These are phyloP conservation scores for Melanocharis versteri DNA, from an alignment of 2,113 vertebrate species.

Conservation along the genomic window DNA sequence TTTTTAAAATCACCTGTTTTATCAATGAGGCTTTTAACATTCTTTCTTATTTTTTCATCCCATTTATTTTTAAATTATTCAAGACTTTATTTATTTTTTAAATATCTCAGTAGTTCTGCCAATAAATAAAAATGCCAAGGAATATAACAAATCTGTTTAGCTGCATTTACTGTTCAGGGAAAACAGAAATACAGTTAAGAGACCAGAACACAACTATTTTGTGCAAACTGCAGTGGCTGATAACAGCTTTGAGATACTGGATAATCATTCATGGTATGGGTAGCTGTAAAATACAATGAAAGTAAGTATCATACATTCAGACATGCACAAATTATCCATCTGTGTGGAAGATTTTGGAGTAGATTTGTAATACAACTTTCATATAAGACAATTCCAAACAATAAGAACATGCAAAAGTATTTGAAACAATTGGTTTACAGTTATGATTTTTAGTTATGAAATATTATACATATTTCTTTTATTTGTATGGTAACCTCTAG, in stretches of 20 bases:
- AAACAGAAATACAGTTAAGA: constrained; percentile 27
- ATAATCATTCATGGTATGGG: constrained; percentile 1
- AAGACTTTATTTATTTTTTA: neutral
- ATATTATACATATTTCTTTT: neutral
- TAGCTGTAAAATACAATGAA: constrained; percentile 39
- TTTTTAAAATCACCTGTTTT: neutral
- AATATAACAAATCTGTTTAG: constrained; percentile 18
- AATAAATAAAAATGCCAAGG: neutral
- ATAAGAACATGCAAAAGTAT: neutral
- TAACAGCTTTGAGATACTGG: constrained; percentile 14
- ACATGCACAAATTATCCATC: constrained; percentile 27
- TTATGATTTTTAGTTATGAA: neutral
- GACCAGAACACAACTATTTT: neutral
- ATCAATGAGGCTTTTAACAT: neutral
- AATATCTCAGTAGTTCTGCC: neutral
- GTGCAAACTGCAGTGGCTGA: neutral
- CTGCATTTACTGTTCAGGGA: constrained; percentile 7
- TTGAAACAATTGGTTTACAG: neutral
- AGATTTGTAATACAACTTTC: neutral
- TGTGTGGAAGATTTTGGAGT: constrained; percentile 14
- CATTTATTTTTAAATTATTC: constrained; percentile 6
- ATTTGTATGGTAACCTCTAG: neutral
- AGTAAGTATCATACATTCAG: constrained; percentile 18
- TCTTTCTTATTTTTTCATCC: constrained; percentile 9
- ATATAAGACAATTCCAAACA: constrained; percentile 5